Evolutionary conservation across 2,888 invertebrate genomes (phyloP).

Genomic region (Conchocele bisecta): DNA sequence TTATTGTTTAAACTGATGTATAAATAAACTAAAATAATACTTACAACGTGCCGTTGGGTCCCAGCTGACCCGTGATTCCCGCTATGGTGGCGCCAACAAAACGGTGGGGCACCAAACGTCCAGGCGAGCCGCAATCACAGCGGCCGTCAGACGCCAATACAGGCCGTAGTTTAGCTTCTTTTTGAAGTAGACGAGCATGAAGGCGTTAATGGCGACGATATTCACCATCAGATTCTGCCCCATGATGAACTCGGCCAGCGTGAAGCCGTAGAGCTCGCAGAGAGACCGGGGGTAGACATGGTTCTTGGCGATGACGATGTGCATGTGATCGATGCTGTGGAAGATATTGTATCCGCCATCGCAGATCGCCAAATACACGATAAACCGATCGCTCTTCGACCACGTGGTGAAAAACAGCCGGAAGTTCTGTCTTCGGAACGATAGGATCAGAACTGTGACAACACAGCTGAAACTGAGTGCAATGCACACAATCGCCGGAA

Average conservation of each 20-base stretch:
- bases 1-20: no score
- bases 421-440: conserved; percentile 5
- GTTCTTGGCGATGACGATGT: conserved; percentile 53
- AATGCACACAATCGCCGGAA: conserved; percentile 49
- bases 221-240: conserved; percentile 63
- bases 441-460: background rate
- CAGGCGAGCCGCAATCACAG: conserved; percentile 46
- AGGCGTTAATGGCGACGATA: conserved; percentile 58
- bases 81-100: conserved; percentile 55
- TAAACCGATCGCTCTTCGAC: conserved; percentile 60
- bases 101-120: conserved; percentile 58
- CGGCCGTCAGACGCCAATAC: conserved; percentile 44
- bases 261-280: conserved; percentile 62
- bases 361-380: conserved; percentile 60
- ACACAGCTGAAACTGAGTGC: conserved; percentile 40
- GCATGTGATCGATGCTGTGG: conserved; percentile 60
- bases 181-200: conserved; percentile 57
- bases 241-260: conserved; percentile 55
- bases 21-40: no score
- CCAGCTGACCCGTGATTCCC: conserved; percentile 48
- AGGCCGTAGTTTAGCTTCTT: conserved; percentile 53
- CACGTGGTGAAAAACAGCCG: conserved; percentile 23
- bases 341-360: conserved; percentile 58
- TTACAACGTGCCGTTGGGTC: conserved; percentile 62
- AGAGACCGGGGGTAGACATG: conserved; percentile 54